These are phyloP conservation scores for Macaria notata DNA, from an alignment of 2,888 invertebrate species.

Conservation along the genomic window DNA sequence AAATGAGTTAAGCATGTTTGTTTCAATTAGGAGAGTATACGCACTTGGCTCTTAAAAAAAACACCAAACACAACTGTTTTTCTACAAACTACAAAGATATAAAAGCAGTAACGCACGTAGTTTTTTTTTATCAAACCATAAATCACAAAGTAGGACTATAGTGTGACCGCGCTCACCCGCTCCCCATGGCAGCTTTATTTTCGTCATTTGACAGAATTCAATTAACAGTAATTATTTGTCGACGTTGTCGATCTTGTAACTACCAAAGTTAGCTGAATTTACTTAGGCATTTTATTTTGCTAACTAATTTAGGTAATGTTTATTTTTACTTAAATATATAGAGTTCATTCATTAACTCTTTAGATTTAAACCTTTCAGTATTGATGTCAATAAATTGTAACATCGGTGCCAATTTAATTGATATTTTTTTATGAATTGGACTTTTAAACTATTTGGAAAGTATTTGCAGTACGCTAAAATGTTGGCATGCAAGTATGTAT, in stretches of 20 bases:
- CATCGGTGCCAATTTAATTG: slow-evolving; percentile 16
- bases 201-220: too few relatives aligned
- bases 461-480: too few relatives aligned
- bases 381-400: slow-evolving; percentile 12
- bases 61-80: too few relatives aligned
- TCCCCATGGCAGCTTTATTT: too few relatives aligned
- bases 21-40: too few relatives aligned
- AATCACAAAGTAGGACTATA: not conserved
- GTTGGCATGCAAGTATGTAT: too few relatives aligned
- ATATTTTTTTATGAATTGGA: not conserved
- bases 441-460: not conserved
- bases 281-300: slow-evolving; percentile 9
- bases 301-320: not conserved
- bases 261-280: slow-evolving; percentile 16
- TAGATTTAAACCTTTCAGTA: slow-evolving; percentile 11
- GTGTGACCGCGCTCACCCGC: slow-evolving; percentile 2
- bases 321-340: not conserved
- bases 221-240: not conserved
- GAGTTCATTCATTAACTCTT: too few relatives aligned
- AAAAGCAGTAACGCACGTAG: too few relatives aligned
- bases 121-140: too few relatives aligned
- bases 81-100: too few relatives aligned
- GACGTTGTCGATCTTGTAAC: slow-evolving; percentile 1
- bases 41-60: too few relatives aligned
- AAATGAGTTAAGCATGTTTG: too few relatives aligned